Base-by-base conservation (phyloP, 1,140 invertebrate genomes). In the Zaprionus camerounensis region DNA sequence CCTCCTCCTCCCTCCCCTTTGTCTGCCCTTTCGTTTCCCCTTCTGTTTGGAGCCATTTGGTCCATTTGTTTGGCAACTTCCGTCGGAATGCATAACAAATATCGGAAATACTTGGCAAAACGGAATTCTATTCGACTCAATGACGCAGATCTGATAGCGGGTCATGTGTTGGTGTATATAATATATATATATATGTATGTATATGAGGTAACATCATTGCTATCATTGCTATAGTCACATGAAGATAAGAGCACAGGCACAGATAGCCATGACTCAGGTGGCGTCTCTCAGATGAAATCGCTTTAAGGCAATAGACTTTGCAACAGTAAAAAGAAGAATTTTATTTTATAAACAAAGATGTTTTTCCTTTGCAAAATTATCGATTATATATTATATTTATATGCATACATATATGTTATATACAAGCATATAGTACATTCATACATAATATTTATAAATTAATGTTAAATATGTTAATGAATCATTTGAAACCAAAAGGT, bases 1-100 rank as follows among this genome's bases (percentile, higher is more conserved):
- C 5, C 3, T 28, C 15, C 11, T 12, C 7, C 17, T 13, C n/a
- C 36, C 34, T 11, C n/a, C 36, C 41, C 56, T 61, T 17, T 11
- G 1, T 15, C 46, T 38, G 5, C 9, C 9, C 15, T 6, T 1
- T n/a, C 5, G 3, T 20, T 59, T 5, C 31, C 17, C 6, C 38
- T 7, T 28, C 41, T 49, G 9, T 34, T 31, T 34, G 44, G 5
- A 34, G 41, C 31, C 56, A 46, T 34, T 59, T 68, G 66, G 56
- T 68, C 56, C 56, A 59, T 68, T 56, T 56, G 22, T 20, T 69
- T 62, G 9, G 15, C 64, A 41, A 17, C 57, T 69, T 61, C 51
- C n/a, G 28, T 36, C 34, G 55, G 2, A 41, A 55, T 62, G n/a
- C 34, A 55, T 59, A 70, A 38, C 24, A 31, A 44, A 70, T 66